Conservation (phyloP, 2,113 vertebrate species). For the Drymodes brunneopygia region DNA sequence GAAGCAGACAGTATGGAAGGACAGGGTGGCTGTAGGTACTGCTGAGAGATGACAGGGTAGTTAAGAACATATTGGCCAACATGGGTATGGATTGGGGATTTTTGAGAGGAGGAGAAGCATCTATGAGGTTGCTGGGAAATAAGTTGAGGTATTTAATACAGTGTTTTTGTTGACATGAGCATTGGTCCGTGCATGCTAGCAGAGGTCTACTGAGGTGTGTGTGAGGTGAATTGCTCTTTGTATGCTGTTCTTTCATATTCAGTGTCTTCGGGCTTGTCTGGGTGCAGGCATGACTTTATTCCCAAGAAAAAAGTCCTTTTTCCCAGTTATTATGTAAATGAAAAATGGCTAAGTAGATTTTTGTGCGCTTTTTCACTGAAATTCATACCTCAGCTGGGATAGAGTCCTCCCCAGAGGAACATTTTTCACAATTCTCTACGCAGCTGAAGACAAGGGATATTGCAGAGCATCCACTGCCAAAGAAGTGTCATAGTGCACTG, state of each 20-base stretch:
- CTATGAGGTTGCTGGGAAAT: not conserved
- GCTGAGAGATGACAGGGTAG: not conserved
- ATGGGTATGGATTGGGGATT: not conserved
- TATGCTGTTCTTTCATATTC: not conserved
- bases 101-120: not conserved
- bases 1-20: not conserved
- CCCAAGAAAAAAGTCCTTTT: not conserved
- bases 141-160: not conserved
- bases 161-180: not conserved
- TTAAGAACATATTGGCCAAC: not conserved
- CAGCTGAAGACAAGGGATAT: not conserved
- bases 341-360: not conserved
- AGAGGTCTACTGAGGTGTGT: not conserved
- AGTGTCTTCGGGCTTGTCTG: not conserved
- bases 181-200: not conserved
- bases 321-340: not conserved
- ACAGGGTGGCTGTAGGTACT: not conserved
- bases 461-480: not conserved
- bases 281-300: not conserved
- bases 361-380: not conserved
- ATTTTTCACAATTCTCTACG: constrained; percentile 5
- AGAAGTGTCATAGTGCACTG: not conserved
- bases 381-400: not conserved
- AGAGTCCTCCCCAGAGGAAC: not conserved
- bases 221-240: not conserved